These are phyloP conservation scores for Agapornis canus DNA, from an alignment of 2,797 vertebrate genomes.

Conservation along the genomic window DNA sequence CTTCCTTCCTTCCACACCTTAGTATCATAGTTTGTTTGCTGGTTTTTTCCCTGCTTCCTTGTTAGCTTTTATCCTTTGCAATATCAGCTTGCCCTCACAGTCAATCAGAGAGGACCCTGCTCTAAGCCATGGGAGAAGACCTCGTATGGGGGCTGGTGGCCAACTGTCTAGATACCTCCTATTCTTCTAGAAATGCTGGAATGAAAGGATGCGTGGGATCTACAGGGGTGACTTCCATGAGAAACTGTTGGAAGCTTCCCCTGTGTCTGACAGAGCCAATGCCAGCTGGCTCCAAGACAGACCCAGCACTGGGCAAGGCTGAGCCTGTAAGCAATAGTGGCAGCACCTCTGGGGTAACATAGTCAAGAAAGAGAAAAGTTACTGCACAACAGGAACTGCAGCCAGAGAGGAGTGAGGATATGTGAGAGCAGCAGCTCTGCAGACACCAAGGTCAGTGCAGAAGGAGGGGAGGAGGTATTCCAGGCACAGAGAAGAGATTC, in stretches of 20 bases:
- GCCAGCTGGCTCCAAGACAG: fast-evolving
- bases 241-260: background rate
- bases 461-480: background rate
- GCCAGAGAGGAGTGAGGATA: background rate
- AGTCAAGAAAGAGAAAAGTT: background rate
- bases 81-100: background rate
- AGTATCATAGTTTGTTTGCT: background rate
- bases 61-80: background rate
- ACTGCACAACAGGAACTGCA: background rate
- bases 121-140: background rate
- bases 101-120: background rate
- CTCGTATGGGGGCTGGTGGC: background rate
- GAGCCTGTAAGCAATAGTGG: fast-evolving
- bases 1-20: background rate
- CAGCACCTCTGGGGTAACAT: background rate
- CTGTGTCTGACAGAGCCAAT: background rate
- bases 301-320: fast-evolving
- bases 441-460: background rate
- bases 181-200: background rate
- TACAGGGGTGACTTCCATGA: background rate
- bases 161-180: background rate
- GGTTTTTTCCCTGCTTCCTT: background rate
- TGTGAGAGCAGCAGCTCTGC: background rate
- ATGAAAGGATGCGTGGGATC: background rate
- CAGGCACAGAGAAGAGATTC: background rate